Evolutionary conservation across 2,113 vertebrate species (phyloP), one percentile per base, ranked within the genome.

Genomic region (Spea bombifrons): DNA sequence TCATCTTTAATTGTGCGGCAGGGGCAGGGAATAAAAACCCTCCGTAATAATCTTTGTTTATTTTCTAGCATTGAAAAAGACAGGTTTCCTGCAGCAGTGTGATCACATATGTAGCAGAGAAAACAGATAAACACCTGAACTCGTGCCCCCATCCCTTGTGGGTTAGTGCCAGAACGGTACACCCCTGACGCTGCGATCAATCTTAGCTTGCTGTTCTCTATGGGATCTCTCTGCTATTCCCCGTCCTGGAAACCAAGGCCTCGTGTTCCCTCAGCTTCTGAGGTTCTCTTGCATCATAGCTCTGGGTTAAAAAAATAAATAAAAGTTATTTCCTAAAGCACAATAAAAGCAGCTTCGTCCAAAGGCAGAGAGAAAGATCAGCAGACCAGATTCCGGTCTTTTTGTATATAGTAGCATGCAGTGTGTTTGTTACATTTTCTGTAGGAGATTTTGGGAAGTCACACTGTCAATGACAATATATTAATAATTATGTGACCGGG

Each of bases 231-330:
- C 57, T 46, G 8, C 66, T 47, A 80, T 66, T 80, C 78, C 71
- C 78, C 68, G 65, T 63, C 71, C 50, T 80, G 46, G 78, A 80
- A 80, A 80, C 78, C 78, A 80, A 66, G 71, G 71, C 73, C 70
- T n/a, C n/a, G 12, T 73, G 59, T 66, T 67, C 46, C 50, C 57
- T 50, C 15, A 66, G 61, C 61, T 16, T 44, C 70, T 79, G 50
- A 66, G 66, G 49, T 66, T 66, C 50, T 46, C 4, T 79, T 73
- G 50, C 63, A 30, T 73, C 70, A 79, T 78, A 30, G 30, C 30
- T 30, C 30, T 30, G 30, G 30, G 30, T 30, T 30, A 30, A 30
- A 30, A 30, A 30, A 30, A 30, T 30, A 30, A 30, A 2, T 30
- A 30, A 30, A 30, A 30, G 30, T 30, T 30, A 30, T 30, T 30